Evolutionary conservation across 2,797 vertebrate species (phyloP), one percentile per base, ranked within the genome.

Genomic region (Chiloscyllium punctatum): DNA sequence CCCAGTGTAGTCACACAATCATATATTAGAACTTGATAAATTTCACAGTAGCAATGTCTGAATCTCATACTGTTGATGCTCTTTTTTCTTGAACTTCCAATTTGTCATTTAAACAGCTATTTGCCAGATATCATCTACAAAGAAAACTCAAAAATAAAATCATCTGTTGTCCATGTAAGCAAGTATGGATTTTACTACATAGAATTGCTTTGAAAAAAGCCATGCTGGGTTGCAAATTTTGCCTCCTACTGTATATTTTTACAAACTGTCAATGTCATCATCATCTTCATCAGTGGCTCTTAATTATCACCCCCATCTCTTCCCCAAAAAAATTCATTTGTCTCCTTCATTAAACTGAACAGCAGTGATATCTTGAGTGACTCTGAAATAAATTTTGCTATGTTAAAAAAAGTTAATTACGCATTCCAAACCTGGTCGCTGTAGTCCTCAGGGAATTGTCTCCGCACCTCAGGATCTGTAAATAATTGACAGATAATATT

Each of bases 401-500:
- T 98, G 97, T 98, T 77, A 97, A 96, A 97, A 98, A 98, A 99
- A 99, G 98, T 99, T 98, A 99, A 99, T 99, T 99, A 99, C 97
- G 97, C 98, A 99, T 99, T 99, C 98, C 98, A 98, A 99, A 99
- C 99, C 99, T 99, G 99, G 98, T 99, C 98, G 98, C 98, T 98
- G 98, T 98, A 98, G 98, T 99, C 99, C 98, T 98, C 97, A 48
- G 99, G 98, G 99, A 99, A 98, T 98, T 98, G 98, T 98, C 98
- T 98, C 98, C 98, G 98, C 98, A 99, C 98, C 99, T 99, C 99
- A 99, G 99, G 98, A 99, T 99, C 98, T 99, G 99, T 99, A 99
- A 99, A 99, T 99, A 99, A 99, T 99, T 99, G 99, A 99, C 99
- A 99, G 99, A 99, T 99, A 99, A 99, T 99, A 99, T 99, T 99